Conservation (phyloP, 2,888 invertebrate species). For the Hymenopus coronatus region DNA sequence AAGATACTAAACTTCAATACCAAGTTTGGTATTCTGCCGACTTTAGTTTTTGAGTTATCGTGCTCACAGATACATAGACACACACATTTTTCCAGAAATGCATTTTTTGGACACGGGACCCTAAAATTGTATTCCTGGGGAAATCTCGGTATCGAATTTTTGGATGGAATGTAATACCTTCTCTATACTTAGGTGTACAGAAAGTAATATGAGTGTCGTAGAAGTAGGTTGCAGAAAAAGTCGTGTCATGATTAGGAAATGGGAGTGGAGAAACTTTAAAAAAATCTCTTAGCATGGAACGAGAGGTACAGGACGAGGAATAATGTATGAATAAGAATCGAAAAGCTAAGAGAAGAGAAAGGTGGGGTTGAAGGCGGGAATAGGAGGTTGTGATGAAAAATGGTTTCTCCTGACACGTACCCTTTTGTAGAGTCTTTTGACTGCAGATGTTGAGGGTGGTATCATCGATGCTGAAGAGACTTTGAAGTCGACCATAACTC, state of each 20-base stretch:
- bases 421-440: conserved; percentile 17
- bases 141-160: too few relatives aligned
- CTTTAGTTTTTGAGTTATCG: too few relatives aligned
- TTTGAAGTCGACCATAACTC: conserved; percentile 14
- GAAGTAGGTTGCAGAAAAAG: background rate
- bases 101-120: too few relatives aligned
- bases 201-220: background rate
- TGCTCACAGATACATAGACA: too few relatives aligned
- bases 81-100: too few relatives aligned
- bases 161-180: too few relatives aligned
- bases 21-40: too few relatives aligned
- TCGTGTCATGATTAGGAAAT: conserved; percentile 2
- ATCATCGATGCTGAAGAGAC: conserved; percentile 5
- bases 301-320: background rate
- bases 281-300: background rate
- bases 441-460: background rate
- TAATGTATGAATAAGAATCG: conserved; percentile 11
- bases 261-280: conserved; percentile 9
- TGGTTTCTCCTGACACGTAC: conserved; percentile 17
- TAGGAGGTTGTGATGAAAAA: background rate
- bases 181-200: background rate
- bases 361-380: background rate
- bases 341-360: background rate
- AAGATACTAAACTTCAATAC: too few relatives aligned
- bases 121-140: too few relatives aligned